Conservation (phyloP, 2,797 vertebrate genomes). For the Lepidocolaptes lacrymiger region DNA sequence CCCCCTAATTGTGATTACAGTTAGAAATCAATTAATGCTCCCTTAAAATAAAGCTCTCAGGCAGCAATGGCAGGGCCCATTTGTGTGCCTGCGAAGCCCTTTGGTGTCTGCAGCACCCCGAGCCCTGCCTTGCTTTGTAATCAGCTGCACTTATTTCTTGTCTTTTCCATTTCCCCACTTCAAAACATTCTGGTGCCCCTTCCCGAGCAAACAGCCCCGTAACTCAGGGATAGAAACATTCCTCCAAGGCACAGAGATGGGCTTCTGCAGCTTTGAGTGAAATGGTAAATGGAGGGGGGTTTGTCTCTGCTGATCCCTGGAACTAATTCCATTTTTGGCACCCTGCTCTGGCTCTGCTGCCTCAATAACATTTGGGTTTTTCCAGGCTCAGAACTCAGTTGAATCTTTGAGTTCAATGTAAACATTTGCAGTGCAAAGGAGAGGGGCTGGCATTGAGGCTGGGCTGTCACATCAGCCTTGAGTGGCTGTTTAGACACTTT, state of each 20-base stretch:
- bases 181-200: background rate
- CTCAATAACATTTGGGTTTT: accelerated
- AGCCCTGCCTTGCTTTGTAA: background rate
- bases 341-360: background rate
- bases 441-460: background rate
- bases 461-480: background rate
- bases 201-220: background rate
- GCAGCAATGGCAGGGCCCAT: background rate
- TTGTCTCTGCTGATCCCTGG: slow-evolving; percentile 28
- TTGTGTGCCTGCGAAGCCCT: background rate
- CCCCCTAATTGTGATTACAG: slow-evolving; percentile 74
- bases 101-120: background rate
- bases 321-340: slow-evolving; percentile 55
- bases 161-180: slow-evolving; percentile 20
- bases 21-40: slow-evolving; percentile 78
- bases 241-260: background rate
- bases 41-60: slow-evolving; percentile 66
- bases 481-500: background rate
- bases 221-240: background rate
- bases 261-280: background rate
- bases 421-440: slow-evolving; percentile 33
- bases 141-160: background rate
- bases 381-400: slow-evolving; percentile 1
- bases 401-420: slow-evolving; percentile 21
- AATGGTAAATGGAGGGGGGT: background rate